Percentiles rank a stretch among this genome's conserved stretches.
These are phyloP conservation scores for Prionailurus bengalensis DNA, from an alignment of 2,113 vertebrate genomes.

Conservation along the genomic window DNA sequence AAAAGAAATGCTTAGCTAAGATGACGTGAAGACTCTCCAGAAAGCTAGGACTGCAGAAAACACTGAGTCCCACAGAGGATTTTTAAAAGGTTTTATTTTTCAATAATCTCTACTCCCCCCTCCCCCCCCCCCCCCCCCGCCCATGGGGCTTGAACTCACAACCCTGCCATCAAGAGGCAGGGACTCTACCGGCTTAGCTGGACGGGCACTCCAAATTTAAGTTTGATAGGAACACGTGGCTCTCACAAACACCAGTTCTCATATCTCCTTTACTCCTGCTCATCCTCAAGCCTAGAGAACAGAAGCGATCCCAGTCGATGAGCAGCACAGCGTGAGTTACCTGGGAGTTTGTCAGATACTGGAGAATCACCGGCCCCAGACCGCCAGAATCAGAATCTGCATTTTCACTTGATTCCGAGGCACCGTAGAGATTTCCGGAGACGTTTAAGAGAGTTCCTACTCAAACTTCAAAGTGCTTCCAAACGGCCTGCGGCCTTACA, in stretches of 20 bases:
- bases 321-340: not conserved
- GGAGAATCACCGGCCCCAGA: not conserved
- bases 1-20: not conserved
- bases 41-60: not conserved
- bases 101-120: not conserved
- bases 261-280: not conserved
- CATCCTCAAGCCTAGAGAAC: not conserved
- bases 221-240: not conserved
- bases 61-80: not conserved
- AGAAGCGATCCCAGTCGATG: not conserved
- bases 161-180: not conserved
- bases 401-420: slow-evolving; percentile 6
- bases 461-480: slow-evolving; percentile 5
- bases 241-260: not conserved
- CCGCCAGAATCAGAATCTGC: not conserved
- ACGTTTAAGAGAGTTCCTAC: not conserved
- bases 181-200: not conserved
- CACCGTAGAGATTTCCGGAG: not conserved
- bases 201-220: not conserved
- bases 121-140: not conserved
- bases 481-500: not conserved
- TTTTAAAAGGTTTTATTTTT: not conserved
- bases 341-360: not conserved
- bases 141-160: not conserved
- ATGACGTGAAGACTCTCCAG: not conserved